phyloP scores from a whole-genome alignment of 1,140 invertebrate species.

The Mycetomoellerius zeteki region DNA sequence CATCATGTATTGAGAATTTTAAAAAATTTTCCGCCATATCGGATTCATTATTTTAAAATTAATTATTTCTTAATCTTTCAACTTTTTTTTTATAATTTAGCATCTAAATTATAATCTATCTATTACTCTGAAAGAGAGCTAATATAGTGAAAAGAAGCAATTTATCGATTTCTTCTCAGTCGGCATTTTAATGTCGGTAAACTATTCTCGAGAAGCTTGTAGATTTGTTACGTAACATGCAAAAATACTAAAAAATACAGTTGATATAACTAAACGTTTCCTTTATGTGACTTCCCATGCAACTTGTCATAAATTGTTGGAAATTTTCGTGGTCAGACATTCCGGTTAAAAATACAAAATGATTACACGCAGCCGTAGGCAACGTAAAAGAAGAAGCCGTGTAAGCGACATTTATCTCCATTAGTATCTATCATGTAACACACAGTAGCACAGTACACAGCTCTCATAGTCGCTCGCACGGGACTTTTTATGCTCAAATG shows the following conservation, averaged over 20 bases:
- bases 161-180: not conserved
- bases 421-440: slow-evolving; percentile 64
- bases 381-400: slow-evolving; percentile 45
- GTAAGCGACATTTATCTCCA: slow-evolving; percentile 69
- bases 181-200: not conserved
- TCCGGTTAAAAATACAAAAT: slow-evolving; percentile 48
- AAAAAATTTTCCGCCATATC: too few species aligned
- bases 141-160: not conserved
- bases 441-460: not conserved
- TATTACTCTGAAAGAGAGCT: not conserved
- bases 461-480: not conserved
- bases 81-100: not conserved
- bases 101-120: not conserved
- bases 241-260: not conserved
- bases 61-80: not conserved
- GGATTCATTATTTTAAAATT: not conserved
- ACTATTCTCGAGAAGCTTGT: not conserved
- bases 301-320: slow-evolving; percentile 50
- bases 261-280: too few species aligned
- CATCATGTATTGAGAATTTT: too few species aligned
- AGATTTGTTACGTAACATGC: slow-evolving; percentile 1
- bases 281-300: not conserved
- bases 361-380: slow-evolving; percentile 22
- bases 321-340: slow-evolving; percentile 38
- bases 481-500: slow-evolving; percentile 3